phyloP scores from a whole-genome alignment of 2,113 vertebrate genomes.

The Hippocampus mohnikei region DNA sequence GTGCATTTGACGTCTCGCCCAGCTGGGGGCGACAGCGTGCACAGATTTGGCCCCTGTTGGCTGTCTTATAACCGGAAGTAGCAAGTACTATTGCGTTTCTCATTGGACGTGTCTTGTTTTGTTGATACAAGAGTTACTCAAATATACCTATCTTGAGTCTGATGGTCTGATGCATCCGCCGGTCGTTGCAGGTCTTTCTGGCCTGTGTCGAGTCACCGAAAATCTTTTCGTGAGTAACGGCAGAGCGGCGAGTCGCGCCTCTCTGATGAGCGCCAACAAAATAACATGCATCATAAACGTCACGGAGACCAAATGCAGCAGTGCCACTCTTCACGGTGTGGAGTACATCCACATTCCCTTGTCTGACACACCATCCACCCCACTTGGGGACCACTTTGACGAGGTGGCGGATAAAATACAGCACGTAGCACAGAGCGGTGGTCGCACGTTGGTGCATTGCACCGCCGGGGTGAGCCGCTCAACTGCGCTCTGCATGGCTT shows the following conservation, averaged over 20 bases:
- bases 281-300: constrained; percentile 71
- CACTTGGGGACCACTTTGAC: constrained; percentile 64
- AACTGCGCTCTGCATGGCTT: constrained; percentile 69
- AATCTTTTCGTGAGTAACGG: constrained; percentile 67
- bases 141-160: background rate
- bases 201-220: constrained; percentile 67
- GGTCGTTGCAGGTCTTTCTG: constrained; percentile 40
- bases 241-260: constrained; percentile 49
- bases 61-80: constrained; percentile 11
- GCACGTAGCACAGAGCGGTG: background rate
- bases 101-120: background rate
- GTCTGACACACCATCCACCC: constrained; percentile 53
- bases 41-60: constrained; percentile 12
- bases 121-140: background rate
- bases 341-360: constrained; percentile 67
- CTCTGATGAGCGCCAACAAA: constrained; percentile 30
- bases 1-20: background rate
- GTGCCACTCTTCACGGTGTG: constrained; percentile 12
- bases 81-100: background rate
- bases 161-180: constrained; percentile 12
- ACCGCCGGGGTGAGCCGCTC: constrained; percentile 76
- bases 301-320: constrained; percentile 26
- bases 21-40: constrained; percentile 31
- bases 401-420: constrained; percentile 63
- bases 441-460: constrained; percentile 71